Conservation (phyloP, 2,113 vertebrate genomes). For the Halcyon malimbica region DNA sequence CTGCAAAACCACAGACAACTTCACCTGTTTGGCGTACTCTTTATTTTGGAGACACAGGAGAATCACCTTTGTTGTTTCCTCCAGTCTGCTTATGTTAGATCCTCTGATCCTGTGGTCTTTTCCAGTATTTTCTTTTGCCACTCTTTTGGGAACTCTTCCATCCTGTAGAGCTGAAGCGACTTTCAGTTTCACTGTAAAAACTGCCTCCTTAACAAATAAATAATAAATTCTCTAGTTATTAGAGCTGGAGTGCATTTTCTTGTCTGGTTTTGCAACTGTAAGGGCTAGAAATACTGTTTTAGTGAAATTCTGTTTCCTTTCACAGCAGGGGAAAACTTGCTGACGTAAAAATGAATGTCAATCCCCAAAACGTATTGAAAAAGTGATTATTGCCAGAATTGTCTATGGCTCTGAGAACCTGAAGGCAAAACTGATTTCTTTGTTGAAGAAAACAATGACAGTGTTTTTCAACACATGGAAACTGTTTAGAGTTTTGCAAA, state of each 20-base stretch:
- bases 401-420: neutral
- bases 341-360: neutral
- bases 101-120: neutral
- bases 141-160: neutral
- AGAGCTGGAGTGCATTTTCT: neutral
- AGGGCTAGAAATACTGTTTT: neutral
- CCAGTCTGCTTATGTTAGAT: neutral
- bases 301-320: neutral
- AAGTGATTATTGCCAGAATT: neutral
- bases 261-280: neutral
- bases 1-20: neutral
- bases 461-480: neutral
- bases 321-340: neutral
- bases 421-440: slow-evolving; percentile 5
- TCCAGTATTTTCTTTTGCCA: neutral
- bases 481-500: neutral
- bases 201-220: neutral
- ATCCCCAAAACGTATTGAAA: neutral
- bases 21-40: neutral
- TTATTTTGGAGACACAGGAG: neutral
- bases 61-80: neutral
- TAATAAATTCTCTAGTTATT: neutral
- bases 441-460: slow-evolving; percentile 25
- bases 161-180: neutral
- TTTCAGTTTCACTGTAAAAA: neutral